Base-by-base conservation (phyloP, 2,113 vertebrate species). In the Dasyurus viverrinus region DNA sequence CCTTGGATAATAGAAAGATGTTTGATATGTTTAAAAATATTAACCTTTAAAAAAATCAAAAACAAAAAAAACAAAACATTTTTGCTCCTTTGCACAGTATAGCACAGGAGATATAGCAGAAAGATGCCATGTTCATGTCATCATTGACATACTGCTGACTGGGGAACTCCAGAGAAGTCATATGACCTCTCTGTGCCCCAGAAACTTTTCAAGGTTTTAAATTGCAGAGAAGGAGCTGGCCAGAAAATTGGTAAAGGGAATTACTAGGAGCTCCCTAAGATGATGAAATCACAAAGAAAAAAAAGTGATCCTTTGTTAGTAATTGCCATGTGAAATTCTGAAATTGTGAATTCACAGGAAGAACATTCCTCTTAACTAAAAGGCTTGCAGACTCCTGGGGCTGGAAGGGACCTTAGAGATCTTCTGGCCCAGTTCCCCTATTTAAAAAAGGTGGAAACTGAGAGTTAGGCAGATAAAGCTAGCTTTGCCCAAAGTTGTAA, bases 361-460 rank as follows among this genome's bases (percentile, higher is more conserved):
- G 68, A 23, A 3, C n/a, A 42, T 84, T 84, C 16, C n/a, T 84
- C 7, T 84, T 42, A 42, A 84, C 16, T 23, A 84, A 84, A 84
- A 42, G 68, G 16, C 68, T 22, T 84, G 42, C 16, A n/a, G n/a
- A n/a, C 16, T 84, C 36, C 36, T n/a, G 50, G 91, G 92, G 53
- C 89, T 47, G 42, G 26, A 92, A 92, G 60, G 42, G 11, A 9
- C 19, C 52, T 53, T 53, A 55, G 93, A 52, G 53, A 92, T 84
- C 60, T 76, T 76, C 36, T 84, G 36, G 8, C 47, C 4, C 30
- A 30, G 25, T 2, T 93, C 26, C 47, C 47, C 93, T 48, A 25
- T 93, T 95, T 96, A 89, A 3, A 16, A 30, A 91, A 60, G 47
- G 92, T 93, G 46, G 22, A 94, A 92, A 54, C 68, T 68, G 30